phyloP scores from a whole-genome alignment of 1,140 invertebrate species.

The Cyphomyrmex costatus region DNA sequence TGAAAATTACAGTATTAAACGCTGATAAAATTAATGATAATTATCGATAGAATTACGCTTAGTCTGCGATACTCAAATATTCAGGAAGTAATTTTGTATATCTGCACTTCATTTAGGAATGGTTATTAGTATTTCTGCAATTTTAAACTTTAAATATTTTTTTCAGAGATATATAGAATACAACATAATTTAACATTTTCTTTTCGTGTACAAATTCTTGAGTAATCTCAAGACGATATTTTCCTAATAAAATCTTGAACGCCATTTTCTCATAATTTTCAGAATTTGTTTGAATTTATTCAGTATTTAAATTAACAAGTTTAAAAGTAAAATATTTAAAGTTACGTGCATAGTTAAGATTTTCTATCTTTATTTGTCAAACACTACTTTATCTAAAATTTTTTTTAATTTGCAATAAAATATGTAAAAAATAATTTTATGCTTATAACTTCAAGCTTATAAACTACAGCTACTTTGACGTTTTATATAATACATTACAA shows the following conservation, averaged over 20 bases:
- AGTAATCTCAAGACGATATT: neutral
- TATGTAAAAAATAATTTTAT: neutral
- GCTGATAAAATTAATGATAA: no score
- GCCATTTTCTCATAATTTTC: neutral
- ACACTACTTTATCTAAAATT: neutral
- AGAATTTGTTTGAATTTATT: neutral
- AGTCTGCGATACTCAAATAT: neutral
- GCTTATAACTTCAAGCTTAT: neutral
- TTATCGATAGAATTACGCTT: no score
- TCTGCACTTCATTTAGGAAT: neutral
- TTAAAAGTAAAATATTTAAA: constrained; percentile 21
- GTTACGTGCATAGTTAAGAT: neutral
- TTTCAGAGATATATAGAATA: no score
- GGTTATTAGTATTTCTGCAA: neutral
- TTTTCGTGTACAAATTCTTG: neutral
- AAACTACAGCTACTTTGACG: neutral
- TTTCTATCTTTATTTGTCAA: neutral
- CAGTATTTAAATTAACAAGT: constrained; percentile 6
- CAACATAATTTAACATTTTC: neutral
- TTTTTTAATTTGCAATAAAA: neutral
- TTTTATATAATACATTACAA: neutral
- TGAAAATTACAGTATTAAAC: no score
- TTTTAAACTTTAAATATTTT: constrained; percentile 11
- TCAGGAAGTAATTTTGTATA: neutral
- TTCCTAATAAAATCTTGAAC: neutral